phyloP scores from a whole-genome alignment of 2,113 vertebrate genomes.

The Callorhinus ursinus region DNA sequence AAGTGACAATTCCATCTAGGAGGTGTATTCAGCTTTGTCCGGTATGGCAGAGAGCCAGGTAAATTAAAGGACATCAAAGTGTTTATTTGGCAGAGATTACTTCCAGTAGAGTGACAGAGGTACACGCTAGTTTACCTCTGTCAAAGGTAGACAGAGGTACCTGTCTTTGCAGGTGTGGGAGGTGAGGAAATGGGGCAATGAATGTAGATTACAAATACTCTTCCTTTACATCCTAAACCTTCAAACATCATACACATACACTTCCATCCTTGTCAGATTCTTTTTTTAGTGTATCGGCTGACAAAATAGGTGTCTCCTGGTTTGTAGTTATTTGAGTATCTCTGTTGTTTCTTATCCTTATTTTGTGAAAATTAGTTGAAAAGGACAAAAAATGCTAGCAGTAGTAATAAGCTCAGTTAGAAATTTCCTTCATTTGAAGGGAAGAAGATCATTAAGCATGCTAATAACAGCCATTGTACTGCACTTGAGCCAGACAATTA shows the following conservation, averaged over 20 bases:
- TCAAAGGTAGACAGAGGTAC: no score
- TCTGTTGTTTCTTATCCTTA: slow-evolving; percentile 31
- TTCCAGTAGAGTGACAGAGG: not conserved
- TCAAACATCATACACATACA: not conserved
- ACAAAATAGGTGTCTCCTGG: not conserved
- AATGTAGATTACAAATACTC: not conserved
- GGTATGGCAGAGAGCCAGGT: not conserved
- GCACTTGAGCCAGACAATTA: not conserved
- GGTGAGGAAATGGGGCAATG: not conserved
- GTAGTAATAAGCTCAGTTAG: not conserved
- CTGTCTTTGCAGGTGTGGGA: not conserved
- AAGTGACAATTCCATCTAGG: not conserved
- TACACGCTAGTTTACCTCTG: not conserved
- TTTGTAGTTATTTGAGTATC: slow-evolving; percentile 15
- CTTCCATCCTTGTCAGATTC: not conserved
- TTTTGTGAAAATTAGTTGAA: slow-evolving; percentile 48
- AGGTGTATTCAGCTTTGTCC: not conserved
- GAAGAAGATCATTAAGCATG: not conserved
- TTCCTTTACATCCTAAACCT: not conserved
- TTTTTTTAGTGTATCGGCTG: not conserved
- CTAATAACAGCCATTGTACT: not conserved
- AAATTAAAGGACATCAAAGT: slow-evolving; percentile 3
- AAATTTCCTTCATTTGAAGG: slow-evolving; percentile 13
- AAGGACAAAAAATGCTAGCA: not conserved
- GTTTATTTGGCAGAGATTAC: not conserved